Conservation (phyloP, 2,888 invertebrate genomes). For the Isotomurus palustris region DNA sequence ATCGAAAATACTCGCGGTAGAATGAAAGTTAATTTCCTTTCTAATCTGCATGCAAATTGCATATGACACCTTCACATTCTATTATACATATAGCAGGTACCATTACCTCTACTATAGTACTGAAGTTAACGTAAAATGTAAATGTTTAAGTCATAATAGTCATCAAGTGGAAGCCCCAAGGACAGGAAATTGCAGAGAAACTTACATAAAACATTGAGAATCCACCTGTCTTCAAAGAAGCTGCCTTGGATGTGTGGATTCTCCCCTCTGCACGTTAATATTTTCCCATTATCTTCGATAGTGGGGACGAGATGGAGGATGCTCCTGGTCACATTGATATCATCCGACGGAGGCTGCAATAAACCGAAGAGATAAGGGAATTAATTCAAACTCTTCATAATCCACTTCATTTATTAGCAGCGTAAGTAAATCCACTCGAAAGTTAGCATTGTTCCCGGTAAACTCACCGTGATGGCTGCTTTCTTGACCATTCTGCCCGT, state of each 20-base stretch:
- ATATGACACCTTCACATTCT: too few relatives aligned
- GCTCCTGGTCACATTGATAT: constrained; percentile 73
- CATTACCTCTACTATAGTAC: too few relatives aligned
- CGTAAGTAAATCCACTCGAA: too few relatives aligned
- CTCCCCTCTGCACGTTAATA: constrained; percentile 80
- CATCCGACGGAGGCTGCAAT: constrained; percentile 59
- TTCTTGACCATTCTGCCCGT: constrained; percentile 73
- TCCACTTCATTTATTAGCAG: too few relatives aligned
- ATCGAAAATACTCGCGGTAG: too few relatives aligned
- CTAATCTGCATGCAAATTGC: too few relatives aligned
- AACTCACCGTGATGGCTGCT: constrained; percentile 74
- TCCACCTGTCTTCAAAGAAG: constrained; percentile 79
- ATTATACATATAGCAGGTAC: too few relatives aligned
- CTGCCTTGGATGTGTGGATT: constrained; percentile 79
- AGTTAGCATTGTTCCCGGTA: too few relatives aligned
- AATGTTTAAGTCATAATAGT: too few relatives aligned
- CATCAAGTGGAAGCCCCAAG: neutral
- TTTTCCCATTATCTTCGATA: constrained; percentile 83
- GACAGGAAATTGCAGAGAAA: constrained; percentile 47
- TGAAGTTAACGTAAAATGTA: too few relatives aligned
- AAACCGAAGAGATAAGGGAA: neutral
- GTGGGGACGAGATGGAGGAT: constrained; percentile 75
- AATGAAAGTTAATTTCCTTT: too few relatives aligned
- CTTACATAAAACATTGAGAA: constrained; percentile 84
- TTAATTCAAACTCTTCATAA: neutral